phyloP scores from a whole-genome alignment of 2,113 vertebrate species.

The Micromys minutus region DNA sequence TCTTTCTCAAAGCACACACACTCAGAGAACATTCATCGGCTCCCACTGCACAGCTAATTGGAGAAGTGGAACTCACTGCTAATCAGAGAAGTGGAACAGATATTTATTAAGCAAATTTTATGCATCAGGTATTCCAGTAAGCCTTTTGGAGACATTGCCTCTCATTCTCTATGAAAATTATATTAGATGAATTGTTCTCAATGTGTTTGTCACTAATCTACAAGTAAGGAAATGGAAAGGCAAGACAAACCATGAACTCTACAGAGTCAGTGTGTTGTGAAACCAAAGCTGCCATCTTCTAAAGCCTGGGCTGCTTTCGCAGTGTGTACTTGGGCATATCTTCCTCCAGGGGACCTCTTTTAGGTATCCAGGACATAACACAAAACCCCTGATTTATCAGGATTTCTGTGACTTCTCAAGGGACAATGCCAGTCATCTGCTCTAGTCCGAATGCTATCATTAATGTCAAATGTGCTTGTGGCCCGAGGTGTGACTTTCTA shows the following conservation, averaged over 20 bases:
- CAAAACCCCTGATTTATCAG: neutral
- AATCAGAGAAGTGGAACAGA: neutral
- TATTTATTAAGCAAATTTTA: neutral
- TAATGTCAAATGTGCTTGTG: neutral
- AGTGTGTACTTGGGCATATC: neutral
- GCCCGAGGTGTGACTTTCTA: neutral
- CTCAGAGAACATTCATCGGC: neutral
- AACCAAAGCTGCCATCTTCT: neutral
- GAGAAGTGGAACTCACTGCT: neutral
- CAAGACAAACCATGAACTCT: neutral
- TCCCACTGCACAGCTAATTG: neutral
- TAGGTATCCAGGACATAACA: neutral
- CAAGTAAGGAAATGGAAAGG: conserved; percentile 1
- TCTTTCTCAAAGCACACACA: neutral
- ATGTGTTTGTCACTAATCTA: neutral
- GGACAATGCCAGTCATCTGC: neutral
- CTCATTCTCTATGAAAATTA: conserved; percentile 7
- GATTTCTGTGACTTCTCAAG: neutral
- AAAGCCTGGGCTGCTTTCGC: neutral
- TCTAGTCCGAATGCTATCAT: neutral
- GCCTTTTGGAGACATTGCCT: neutral
- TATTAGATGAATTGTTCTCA: conserved; percentile 39
- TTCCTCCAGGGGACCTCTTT: neutral
- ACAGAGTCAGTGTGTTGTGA: neutral
- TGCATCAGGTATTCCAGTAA: neutral